phyloP scores from a whole-genome alignment of 2,113 vertebrate genomes.

The Phoxinus phoxinus region DNA sequence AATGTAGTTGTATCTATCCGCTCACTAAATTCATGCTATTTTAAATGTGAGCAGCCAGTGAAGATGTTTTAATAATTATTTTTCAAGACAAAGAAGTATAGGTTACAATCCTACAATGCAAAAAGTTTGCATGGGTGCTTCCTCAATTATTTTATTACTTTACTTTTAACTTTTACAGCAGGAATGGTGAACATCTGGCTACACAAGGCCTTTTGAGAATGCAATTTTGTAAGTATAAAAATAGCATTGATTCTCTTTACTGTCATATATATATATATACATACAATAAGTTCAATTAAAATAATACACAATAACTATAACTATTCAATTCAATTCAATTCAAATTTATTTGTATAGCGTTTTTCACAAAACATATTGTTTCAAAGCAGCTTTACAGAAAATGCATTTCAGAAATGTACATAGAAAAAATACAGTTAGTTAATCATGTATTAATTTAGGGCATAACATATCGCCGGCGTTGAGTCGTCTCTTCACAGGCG shows the following conservation, averaged over 20 bases:
- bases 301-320: too few relatives aligned
- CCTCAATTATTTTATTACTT: neutral
- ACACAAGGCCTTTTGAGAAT: neutral
- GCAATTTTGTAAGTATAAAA: neutral
- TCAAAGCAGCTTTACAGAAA: too few relatives aligned
- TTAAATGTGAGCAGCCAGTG: neutral
- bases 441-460: too few relatives aligned
- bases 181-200: neutral
- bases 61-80: neutral
- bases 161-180: neutral
- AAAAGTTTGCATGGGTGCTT: neutral
- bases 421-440: too few relatives aligned
- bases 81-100: neutral
- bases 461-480: too few relatives aligned
- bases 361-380: too few relatives aligned
- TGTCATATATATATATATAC: too few relatives aligned
- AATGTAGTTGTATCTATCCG: neutral
- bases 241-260: neutral
- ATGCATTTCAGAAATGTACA: too few relatives aligned
- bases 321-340: too few relatives aligned
- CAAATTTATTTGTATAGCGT: too few relatives aligned
- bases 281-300: neutral
- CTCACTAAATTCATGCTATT: neutral
- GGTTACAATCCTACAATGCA: neutral
- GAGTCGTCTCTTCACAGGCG: too few relatives aligned